Conservation (phyloP, 2,888 invertebrate species). For the Lasioglossum lativentre region DNA sequence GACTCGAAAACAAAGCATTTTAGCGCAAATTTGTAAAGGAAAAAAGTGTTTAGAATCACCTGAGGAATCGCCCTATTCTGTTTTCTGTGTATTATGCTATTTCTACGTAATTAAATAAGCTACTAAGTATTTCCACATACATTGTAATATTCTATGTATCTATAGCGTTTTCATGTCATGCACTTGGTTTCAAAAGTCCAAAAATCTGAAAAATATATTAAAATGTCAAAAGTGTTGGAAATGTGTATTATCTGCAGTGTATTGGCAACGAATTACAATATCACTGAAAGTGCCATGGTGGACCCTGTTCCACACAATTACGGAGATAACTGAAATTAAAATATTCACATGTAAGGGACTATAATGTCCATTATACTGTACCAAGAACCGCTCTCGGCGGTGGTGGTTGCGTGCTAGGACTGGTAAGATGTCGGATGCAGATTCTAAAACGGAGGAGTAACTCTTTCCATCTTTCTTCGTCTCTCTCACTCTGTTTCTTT, state of each 20-base stretch:
- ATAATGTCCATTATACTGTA: neutral
- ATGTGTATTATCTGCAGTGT: neutral
- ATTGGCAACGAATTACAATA: neutral
- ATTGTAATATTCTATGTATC: no score
- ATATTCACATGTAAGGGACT: neutral
- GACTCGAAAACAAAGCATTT: no score
- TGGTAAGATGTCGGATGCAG: constrained; percentile 17
- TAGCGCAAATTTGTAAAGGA: no score
- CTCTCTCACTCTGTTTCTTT: neutral
- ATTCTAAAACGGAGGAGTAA: constrained; percentile 25
- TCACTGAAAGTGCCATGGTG: neutral
- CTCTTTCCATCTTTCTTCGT: neutral
- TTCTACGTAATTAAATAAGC: no score
- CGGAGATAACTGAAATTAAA: neutral
- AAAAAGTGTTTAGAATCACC: no score
- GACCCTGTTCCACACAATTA: neutral
- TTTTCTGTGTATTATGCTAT: no score
- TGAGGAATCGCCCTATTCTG: no score
- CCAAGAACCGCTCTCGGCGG: neutral
- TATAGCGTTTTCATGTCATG: no score
- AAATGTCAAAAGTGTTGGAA: neutral
- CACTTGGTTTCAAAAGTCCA: no score
- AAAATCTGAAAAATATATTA: no score
- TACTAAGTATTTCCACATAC: no score
- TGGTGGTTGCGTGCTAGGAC: constrained; percentile 19